Evolutionary conservation across 2,888 invertebrate genomes (phyloP).

Genomic region (Sinopyrophorus schimmeli): DNA sequence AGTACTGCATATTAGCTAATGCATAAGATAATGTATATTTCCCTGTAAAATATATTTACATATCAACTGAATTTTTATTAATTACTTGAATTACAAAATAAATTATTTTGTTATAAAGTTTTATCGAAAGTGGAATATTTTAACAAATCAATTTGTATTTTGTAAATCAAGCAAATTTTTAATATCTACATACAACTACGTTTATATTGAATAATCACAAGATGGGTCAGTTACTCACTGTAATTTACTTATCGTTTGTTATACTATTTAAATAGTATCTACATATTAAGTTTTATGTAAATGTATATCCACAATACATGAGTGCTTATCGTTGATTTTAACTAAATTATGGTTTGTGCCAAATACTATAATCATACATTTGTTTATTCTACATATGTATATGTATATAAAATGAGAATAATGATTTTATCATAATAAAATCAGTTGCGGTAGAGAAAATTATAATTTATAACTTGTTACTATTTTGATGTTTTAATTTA

Average conservation of each 20-base stretch:
- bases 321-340: constrained; percentile 40
- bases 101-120: background rate
- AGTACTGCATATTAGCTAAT: constrained; percentile 42
- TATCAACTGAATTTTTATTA: constrained; percentile 7
- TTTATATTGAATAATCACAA: constrained; percentile 26
- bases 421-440: no score
- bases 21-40: constrained; percentile 29
- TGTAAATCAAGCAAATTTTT: constrained; percentile 12
- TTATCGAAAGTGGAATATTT: no score
- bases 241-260: constrained; percentile 15
- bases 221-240: constrained; percentile 18
- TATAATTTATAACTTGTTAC: no score
- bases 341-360: constrained; percentile 23
- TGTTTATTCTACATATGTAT: constrained; percentile 2
- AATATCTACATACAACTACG: constrained; percentile 9
- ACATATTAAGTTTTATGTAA: constrained; percentile 16
- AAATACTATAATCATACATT: constrained; percentile 28
- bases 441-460: no score
- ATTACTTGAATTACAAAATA: constrained; percentile 13
- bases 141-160: constrained; percentile 1
- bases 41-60: constrained; percentile 25
- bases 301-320: constrained; percentile 40
- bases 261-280: constrained; percentile 14
- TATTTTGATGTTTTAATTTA: no score
- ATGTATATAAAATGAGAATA: constrained; percentile 1